Conservation (phyloP, 2,888 invertebrate species). For the Cyclophora punctaria region DNA sequence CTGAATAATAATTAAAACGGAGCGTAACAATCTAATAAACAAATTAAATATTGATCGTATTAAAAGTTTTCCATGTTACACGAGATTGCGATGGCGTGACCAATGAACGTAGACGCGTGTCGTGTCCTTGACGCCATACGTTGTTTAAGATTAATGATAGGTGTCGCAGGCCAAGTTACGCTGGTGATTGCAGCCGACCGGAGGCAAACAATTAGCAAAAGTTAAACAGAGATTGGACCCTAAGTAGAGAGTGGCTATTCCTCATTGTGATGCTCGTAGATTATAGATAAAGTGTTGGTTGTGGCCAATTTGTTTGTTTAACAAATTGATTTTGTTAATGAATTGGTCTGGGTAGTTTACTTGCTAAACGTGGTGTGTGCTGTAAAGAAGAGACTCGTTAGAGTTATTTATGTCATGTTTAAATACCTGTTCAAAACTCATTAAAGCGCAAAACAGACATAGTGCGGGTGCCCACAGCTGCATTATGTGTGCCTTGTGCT, state of each 20-base stretch:
- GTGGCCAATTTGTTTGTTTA: constrained; percentile 12
- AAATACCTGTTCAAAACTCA: no score
- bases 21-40: constrained; percentile 27
- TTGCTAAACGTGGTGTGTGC: no score
- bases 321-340: constrained; percentile 7
- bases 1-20: no score
- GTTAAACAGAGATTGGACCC: constrained; percentile 55
- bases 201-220: constrained; percentile 60
- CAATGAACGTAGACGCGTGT: constrained; percentile 21
- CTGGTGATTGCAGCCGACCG: constrained; percentile 38
- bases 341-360: no score
- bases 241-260: constrained; percentile 39
- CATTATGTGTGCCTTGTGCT: no score
- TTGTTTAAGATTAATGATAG: constrained; percentile 1
- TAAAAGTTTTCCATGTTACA: constrained; percentile 43
- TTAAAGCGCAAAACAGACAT: no score
- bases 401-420: no score
- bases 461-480: no score
- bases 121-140: not conserved
- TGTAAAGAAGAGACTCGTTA: no score
- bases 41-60: constrained; percentile 54
- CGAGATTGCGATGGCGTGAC: constrained; percentile 34
- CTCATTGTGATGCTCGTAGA: constrained; percentile 38
- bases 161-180: constrained; percentile 3
- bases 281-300: constrained; percentile 26